phyloP scores from a whole-genome alignment of 2,888 invertebrate genomes.

The Oscheius onirici region DNA sequence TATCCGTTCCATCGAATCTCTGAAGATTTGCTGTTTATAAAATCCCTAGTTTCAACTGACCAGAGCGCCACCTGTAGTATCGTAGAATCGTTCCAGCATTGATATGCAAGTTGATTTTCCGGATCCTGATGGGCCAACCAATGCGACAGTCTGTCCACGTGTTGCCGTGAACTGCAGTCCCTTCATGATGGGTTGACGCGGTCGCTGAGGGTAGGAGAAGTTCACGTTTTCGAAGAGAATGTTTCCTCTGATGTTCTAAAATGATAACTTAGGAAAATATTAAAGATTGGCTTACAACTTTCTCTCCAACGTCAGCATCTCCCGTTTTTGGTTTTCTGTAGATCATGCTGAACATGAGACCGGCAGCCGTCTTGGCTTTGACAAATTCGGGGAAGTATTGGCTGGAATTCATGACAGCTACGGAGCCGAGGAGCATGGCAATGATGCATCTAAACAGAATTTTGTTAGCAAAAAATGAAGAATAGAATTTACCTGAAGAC shows the following conservation, averaged over 20 bases:
- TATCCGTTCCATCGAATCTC: slow-evolving; percentile 74
- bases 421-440: slow-evolving; percentile 51
- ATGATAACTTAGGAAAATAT: background rate
- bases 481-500: slow-evolving; percentile 40
- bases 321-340: slow-evolving; percentile 71
- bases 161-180: slow-evolving; percentile 69
- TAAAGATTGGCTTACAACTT: slow-evolving; percentile 28
- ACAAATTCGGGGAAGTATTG: slow-evolving; percentile 72
- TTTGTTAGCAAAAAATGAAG: background rate
- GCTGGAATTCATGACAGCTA: slow-evolving; percentile 53
- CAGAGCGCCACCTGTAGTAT: slow-evolving; percentile 79
- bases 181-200: slow-evolving; percentile 61
- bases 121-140: slow-evolving; percentile 82
- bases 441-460: slow-evolving; percentile 18
- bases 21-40: slow-evolving; percentile 19
- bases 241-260: slow-evolving; percentile 67
- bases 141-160: slow-evolving; percentile 70
- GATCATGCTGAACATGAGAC: slow-evolving; percentile 71
- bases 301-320: slow-evolving; percentile 49
- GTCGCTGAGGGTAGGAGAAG: slow-evolving; percentile 72
- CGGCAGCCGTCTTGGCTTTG: slow-evolving; percentile 72
- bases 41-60: slow-evolving; percentile 72
- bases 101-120: slow-evolving; percentile 89
- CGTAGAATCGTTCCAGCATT: slow-evolving; percentile 85
- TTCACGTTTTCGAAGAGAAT: slow-evolving; percentile 70